Evolutionary conservation across 53 echinoderm and acorn worm species (phyloP).

Genomic region (Holothuria leucospilota): DNA sequence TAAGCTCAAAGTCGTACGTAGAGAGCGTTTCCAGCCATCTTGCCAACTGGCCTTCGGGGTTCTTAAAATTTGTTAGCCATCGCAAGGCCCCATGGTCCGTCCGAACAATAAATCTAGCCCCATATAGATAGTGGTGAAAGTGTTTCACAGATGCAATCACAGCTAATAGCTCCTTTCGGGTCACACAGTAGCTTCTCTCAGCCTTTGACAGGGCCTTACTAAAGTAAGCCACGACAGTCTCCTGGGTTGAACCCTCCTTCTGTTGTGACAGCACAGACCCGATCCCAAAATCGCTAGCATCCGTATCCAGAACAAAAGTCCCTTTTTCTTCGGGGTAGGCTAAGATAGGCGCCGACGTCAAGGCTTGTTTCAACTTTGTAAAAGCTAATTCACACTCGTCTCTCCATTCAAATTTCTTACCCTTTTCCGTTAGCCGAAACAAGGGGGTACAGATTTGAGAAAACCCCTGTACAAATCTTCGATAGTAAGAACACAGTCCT

Average conservation of each 20-base stretch:
- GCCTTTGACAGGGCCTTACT: slow-evolving; percentile 33
- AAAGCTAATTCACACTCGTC: slow-evolving; percentile 34
- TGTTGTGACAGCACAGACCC: slow-evolving; percentile 8
- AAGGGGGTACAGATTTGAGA: slow-evolving; percentile 44
- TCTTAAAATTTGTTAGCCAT: too few relatives aligned
- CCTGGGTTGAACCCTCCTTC: not conserved
- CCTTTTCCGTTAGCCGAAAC: slow-evolving; percentile 49
- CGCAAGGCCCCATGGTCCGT: slow-evolving; percentile 33
- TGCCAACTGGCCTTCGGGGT: not conserved
- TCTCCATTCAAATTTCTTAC: slow-evolving; percentile 33
- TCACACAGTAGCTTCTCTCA: slow-evolving; percentile 32
- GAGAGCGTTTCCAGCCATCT: not conserved
- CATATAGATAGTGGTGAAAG: slow-evolving; percentile 42
- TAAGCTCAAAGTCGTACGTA: slow-evolving; percentile 4
- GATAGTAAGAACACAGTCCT: slow-evolving; percentile 60
- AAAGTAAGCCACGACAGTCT: slow-evolving; percentile 31
- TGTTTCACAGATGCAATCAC: slow-evolving; percentile 11
- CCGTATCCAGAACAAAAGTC: slow-evolving; percentile 48
- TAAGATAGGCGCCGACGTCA: slow-evolving; percentile 37
- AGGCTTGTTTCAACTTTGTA: slow-evolving; percentile 10
- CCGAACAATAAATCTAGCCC: slow-evolving; percentile 4
- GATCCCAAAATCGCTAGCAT: too few relatives aligned
- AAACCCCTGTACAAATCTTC: slow-evolving; percentile 48
- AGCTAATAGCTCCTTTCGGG: slow-evolving; percentile 29
- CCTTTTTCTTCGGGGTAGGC: slow-evolving; percentile 39